phyloP scores from a whole-genome alignment of 2,797 vertebrate genomes.

The Sebastes iracundus region DNA sequence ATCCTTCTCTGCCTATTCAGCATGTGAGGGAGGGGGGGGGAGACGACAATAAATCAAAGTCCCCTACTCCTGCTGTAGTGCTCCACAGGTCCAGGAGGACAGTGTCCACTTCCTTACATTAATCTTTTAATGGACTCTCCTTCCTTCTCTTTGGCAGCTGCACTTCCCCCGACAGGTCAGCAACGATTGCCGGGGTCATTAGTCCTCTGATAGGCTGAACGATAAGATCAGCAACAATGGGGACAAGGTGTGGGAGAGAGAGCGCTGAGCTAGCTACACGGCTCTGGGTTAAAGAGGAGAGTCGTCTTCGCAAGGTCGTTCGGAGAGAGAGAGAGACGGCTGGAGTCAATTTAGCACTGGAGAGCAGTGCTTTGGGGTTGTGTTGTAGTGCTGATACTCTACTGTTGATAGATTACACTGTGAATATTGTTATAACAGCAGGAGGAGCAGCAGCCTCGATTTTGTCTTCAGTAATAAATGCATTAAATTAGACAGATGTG shows the following conservation, averaged over 20 bases:
- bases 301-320: constrained; percentile 50
- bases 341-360: constrained; percentile 26
- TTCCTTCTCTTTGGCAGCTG: constrained; percentile 73
- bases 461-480: neutral
- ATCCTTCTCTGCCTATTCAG: constrained; percentile 73
- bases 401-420: neutral
- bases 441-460: neutral
- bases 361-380: neutral
- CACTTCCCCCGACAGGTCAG: constrained; percentile 74
- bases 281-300: constrained; percentile 55
- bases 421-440: neutral
- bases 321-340: neutral
- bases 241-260: constrained; percentile 68
- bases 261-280: constrained; percentile 60
- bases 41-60: constrained; percentile 75
- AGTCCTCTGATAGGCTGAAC: constrained; percentile 77
- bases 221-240: constrained; percentile 82
- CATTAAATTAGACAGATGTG: neutral
- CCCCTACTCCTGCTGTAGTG: constrained; percentile 68
- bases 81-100: constrained; percentile 81
- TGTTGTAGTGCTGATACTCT: constrained; percentile 13
- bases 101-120: constrained; percentile 84
- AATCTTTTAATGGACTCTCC: constrained; percentile 86
- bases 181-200: constrained; percentile 80
- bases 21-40: constrained; percentile 33